phyloP scores from a whole-genome alignment of 2,888 invertebrate species.

The Pterostichus niger region DNA sequence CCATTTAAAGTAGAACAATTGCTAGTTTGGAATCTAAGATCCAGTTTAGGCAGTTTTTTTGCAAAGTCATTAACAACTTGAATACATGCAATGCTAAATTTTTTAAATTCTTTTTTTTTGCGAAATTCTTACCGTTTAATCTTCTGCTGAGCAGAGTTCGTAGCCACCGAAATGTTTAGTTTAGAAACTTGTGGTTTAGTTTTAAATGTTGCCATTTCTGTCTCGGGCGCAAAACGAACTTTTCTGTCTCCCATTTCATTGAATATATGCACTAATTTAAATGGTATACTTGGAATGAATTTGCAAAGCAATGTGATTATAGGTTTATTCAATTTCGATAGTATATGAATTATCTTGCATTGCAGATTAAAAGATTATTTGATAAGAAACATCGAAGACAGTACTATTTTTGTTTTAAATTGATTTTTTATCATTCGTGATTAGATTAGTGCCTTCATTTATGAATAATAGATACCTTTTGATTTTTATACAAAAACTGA shows the following conservation, averaged over 20 bases:
- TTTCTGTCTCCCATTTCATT: constrained; percentile 37
- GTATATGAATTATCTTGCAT: constrained; percentile 4
- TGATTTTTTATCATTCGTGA: neutral
- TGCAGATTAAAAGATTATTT: constrained; percentile 15
- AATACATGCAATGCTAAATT: constrained; percentile 26
- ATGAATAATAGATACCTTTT: neutral
- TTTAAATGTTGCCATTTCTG: constrained; percentile 23
- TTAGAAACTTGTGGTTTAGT: neutral
- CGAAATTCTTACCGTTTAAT: constrained; percentile 11
- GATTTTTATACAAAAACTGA: neutral
- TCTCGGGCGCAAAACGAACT: constrained; percentile 46
- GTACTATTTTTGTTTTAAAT: constrained; percentile 44
- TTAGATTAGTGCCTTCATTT: constrained; percentile 4
- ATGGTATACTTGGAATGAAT: neutral
- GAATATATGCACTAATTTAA: neutral
- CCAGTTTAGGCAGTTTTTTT: constrained; percentile 47
- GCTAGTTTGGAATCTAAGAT: neutral
- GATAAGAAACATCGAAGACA: neutral
- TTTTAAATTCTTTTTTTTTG: constrained; percentile 14
- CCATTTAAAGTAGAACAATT: constrained; percentile 54
- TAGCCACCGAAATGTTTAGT: constrained; percentile 5
- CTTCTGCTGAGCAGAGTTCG: constrained; percentile 3
- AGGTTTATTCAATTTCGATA: neutral
- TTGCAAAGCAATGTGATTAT: neutral
- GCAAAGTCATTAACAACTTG: constrained; percentile 3